A percentile compares a stretch with the other conserved stretches of the same genome.
These are phyloP conservation scores for Tonatia bakeri DNA, from an alignment of 2,113 vertebrate genomes.

Conservation along the genomic window DNA sequence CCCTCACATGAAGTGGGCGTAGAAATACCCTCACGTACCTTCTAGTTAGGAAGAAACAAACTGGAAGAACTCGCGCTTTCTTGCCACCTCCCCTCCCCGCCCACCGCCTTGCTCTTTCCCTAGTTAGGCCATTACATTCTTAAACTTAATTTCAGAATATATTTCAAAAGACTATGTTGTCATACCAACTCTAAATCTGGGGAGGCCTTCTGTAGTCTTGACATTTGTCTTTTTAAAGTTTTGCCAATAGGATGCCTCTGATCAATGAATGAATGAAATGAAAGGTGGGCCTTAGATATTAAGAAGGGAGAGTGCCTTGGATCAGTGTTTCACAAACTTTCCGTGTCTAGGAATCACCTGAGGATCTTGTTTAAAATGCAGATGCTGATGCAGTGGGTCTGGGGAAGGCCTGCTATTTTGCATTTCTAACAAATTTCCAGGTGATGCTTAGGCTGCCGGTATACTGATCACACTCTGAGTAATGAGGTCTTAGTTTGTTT, in stretches of 20 bases:
- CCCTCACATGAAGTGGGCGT: neutral
- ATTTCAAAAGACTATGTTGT: conserved; percentile 23
- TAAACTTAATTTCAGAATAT: conserved; percentile 40
- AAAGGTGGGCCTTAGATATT: conserved; percentile 2
- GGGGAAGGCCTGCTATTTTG: neutral
- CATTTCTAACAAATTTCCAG: conserved; percentile 53
- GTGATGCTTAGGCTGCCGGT: neutral
- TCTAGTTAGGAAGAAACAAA: conserved; percentile 37
- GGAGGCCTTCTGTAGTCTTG: neutral
- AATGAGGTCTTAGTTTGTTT: neutral
- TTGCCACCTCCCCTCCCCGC: neutral
- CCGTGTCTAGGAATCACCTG: neutral
- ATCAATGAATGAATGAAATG: neutral
- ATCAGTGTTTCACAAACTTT: neutral
- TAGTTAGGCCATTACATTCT: neutral
- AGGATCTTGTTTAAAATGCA: conserved; percentile 20
- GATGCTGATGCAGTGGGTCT: neutral
- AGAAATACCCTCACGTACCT: conserved; percentile 18
- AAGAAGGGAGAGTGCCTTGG: neutral
- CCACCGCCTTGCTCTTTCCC: neutral
- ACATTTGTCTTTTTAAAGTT: conserved; percentile 17
- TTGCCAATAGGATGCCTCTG: neutral
- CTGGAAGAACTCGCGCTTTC: neutral
- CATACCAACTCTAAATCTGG: conserved; percentile 19
- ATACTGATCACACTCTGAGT: neutral